Evolutionary conservation across 2,888 invertebrate species (phyloP).

Genomic region (Eledona agricola): DNA sequence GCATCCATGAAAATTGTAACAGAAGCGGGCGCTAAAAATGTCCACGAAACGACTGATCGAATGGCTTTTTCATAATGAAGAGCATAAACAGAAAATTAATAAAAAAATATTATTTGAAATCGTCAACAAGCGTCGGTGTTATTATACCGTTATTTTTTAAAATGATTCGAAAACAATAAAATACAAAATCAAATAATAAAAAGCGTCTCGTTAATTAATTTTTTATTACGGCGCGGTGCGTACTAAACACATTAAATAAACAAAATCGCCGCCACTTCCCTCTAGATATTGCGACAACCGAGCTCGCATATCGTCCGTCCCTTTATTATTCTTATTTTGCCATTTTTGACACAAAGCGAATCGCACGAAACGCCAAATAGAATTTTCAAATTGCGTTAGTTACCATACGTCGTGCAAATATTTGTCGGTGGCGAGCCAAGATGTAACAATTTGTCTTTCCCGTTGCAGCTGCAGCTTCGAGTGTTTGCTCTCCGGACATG

Average conservation of each 20-base stretch:
- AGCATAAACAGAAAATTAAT: constrained; percentile 1
- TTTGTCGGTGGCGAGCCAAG: constrained; percentile 8
- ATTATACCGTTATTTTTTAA: constrained; percentile 18
- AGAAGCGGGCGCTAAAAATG: neutral
- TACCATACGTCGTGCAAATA: constrained; percentile 12
- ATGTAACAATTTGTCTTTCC: constrained; percentile 25
- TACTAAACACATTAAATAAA: constrained; percentile 24
- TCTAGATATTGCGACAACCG: constrained; percentile 1
- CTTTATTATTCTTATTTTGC: constrained; percentile 8
- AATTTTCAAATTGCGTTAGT: constrained; percentile 11
- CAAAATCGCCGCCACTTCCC: constrained; percentile 11
- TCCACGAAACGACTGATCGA: neutral
- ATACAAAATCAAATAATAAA: constrained; percentile 16
- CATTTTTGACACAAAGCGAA: constrained; percentile 1
- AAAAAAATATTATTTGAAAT: constrained; percentile 21
- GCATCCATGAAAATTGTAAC: no score
- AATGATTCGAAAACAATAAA: constrained; percentile 22
- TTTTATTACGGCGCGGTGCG: constrained; percentile 10
- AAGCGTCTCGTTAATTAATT: constrained; percentile 18
- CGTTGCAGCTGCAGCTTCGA: constrained; percentile 26
- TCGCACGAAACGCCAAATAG: constrained; percentile 3
- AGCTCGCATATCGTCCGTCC: neutral
- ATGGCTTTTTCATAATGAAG: constrained; percentile 1
- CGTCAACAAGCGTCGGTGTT: constrained; percentile 16
- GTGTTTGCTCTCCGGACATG: constrained; percentile 30